Conservation (phyloP, 2,113 vertebrate genomes). For the Phyllostomus hastatus region DNA sequence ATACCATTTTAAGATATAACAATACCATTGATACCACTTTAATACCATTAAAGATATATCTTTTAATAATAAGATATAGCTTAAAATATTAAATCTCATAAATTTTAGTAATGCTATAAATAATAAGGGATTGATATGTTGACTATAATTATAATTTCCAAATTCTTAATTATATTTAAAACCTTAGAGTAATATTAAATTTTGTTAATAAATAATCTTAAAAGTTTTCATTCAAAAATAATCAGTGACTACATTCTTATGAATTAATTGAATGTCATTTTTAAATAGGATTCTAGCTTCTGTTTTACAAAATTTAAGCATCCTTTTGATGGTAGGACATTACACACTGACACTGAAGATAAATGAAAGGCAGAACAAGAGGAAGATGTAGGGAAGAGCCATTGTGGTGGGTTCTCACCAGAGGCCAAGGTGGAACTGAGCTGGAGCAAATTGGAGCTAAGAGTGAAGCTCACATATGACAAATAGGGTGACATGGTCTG, state of each 20-base stretch:
- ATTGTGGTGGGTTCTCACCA: accelerated
- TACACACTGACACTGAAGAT: background rate
- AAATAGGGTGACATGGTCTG: background rate
- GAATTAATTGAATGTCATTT: background rate
- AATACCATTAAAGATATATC: no score
- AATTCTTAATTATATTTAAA: background rate
- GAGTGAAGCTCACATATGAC: background rate
- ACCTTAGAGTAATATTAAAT: background rate
- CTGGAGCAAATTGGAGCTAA: background rate
- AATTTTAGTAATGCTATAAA: background rate
- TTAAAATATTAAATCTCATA: background rate
- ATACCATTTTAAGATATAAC: no score
- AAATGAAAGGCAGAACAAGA: background rate
- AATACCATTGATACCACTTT: no score
- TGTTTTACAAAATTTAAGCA: background rate
- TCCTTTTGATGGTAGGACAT: background rate
- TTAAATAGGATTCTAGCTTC: background rate
- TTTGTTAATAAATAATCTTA: background rate
- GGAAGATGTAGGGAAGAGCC: background rate
- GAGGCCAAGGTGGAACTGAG: background rate
- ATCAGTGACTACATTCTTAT: background rate
- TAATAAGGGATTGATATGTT: background rate
- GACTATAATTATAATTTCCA: background rate
- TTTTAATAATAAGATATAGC: background rate
- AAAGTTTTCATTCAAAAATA: background rate